These are phyloP conservation scores for Lasioglossum malachurum DNA, from an alignment of 2,888 invertebrate species.

Conservation along the genomic window DNA sequence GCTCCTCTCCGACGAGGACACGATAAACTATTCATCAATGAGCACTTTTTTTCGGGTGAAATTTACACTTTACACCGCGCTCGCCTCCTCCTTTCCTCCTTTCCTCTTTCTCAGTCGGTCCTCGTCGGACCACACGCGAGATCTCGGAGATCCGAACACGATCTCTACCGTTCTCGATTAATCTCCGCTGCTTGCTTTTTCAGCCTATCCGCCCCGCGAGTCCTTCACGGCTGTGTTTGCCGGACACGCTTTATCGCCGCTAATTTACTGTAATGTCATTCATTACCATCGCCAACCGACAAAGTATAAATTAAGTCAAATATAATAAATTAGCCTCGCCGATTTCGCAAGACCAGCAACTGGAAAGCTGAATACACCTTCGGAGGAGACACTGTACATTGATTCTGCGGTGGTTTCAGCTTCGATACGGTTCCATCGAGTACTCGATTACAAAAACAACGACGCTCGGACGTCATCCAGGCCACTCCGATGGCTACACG, in stretches of 20 bases:
- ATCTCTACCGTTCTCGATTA: slow-evolving; percentile 12
- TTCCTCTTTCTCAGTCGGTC: not conserved
- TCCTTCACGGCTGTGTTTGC: not conserved
- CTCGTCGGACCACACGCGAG: slow-evolving; percentile 65
- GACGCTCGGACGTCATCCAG: not conserved
- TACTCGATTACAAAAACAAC: not conserved
- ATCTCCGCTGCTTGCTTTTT: slow-evolving; percentile 1
- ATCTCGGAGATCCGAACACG: not conserved
- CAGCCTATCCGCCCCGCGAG: not conserved
- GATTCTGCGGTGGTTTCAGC: not conserved
- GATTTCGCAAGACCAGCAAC: not conserved
- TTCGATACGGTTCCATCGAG: not conserved
- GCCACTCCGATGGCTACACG: slow-evolving; percentile 1
- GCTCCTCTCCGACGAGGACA: slow-evolving; percentile 46
- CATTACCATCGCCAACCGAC: not conserved
- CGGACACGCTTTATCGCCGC: not conserved
- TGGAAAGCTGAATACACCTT: not conserved
- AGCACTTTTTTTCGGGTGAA: slow-evolving; percentile 64
- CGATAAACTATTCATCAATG: slow-evolving; percentile 77
- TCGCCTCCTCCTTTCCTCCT: slow-evolving; percentile 11
- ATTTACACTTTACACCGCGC: slow-evolving; percentile 57
- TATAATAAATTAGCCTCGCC: slow-evolving; percentile 2
- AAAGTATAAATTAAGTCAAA: not conserved
- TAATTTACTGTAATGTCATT: slow-evolving; percentile 9
- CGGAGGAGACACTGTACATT: not conserved